Base-by-base conservation (phyloP, 2,113 vertebrate genomes). In the Anseranas semipalmata region DNA sequence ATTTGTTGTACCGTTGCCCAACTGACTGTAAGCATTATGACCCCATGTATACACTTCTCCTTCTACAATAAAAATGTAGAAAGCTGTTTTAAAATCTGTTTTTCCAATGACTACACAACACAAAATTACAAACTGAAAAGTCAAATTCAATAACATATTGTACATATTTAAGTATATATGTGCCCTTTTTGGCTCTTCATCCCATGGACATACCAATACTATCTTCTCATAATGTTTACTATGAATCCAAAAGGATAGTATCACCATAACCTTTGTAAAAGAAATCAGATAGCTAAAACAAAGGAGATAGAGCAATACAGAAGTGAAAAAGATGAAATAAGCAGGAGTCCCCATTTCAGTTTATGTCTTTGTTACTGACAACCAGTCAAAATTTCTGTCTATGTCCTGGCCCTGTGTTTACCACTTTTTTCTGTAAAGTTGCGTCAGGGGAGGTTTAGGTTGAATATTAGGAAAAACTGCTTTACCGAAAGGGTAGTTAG, bases 31-130 rank as follows among this genome's bases (percentile, higher is more conserved):
- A 75, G 99, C 99, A 92, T 99, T 99, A 94, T 99, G 99, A 45
- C 99, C 99, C 99, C 99, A 99, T 1, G 99, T 98, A 96, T 98
- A 99, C 48, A 99, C 99, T 95, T 99, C 99, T 96, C 99, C 99
- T 95, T 99, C 99, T 99, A 77, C 66, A 98, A 70, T 5, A 91
- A 86, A 97, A 87, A 93, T 19, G 58, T 48, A 45, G 94, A 73
- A 90, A 66, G 33, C 28, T 65, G 22, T 22, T 83, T 96, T n/a
- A 87, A 81, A 91, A 84, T 66, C 30, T 62, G 9, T 53, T 86
- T 87, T 91, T 82, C 62, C 78, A 67, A 24, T 60, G 45, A 60
- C 39, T 35, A 67, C 6, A 50, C 27, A 77, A 37, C 56, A 52
- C 15, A 77, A 25, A 60, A 75, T n/a, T 37, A 90, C 37, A 68